A percentile compares a stretch with the other conserved stretches of the same genome.
phyloP scores from a whole-genome alignment of 2,113 vertebrate species.

The Anas platyrhynchos region DNA sequence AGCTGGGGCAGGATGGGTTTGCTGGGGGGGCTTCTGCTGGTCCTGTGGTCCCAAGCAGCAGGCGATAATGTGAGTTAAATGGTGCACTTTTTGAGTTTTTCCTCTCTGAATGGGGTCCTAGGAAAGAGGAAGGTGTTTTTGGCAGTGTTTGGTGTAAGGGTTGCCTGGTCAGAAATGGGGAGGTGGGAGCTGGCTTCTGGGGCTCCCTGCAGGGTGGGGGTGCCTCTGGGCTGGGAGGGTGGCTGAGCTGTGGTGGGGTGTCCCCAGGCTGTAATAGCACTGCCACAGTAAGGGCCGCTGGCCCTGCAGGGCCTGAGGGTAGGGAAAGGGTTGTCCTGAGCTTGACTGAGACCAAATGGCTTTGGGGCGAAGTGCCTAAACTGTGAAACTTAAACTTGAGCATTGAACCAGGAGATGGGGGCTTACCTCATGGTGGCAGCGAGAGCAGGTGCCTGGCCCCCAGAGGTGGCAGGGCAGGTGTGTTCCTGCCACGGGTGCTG shows the following conservation, averaged over 20 bases:
- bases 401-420: not conserved
- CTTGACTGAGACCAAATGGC: not conserved
- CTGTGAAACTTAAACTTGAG: not conserved
- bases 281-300: not conserved
- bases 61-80: not conserved
- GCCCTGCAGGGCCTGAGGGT: not conserved
- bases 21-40: not conserved
- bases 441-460: not conserved
- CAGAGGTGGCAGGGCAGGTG: not conserved
- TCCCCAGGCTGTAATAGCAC: not conserved
- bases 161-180: not conserved
- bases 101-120: not conserved
- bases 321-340: not conserved
- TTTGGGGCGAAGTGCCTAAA: not conserved
- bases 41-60: fast-evolving
- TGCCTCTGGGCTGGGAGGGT: not conserved
- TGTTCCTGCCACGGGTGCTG: not conserved
- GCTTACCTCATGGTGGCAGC: fast-evolving
- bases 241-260: not conserved
- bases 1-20: fast-evolving
- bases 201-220: not conserved
- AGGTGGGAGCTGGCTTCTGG: not conserved
- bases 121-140: not conserved
- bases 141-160: fast-evolving
- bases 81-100: fast-evolving